These are phyloP conservation scores for Diachrysia chrysitis DNA, from an alignment of 2,888 invertebrate species.

Conservation along the genomic window DNA sequence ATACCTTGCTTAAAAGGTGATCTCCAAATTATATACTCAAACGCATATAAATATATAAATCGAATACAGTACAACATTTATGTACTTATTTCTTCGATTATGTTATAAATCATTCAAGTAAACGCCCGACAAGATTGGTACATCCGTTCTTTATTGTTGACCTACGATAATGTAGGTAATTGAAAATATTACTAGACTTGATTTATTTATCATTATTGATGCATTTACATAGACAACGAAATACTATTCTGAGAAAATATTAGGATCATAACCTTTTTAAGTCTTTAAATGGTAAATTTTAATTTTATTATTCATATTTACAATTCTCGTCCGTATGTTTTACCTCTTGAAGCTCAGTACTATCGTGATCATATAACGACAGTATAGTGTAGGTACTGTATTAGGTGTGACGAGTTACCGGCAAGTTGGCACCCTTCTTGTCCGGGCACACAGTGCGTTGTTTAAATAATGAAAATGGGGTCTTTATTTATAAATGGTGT, in stretches of 20 bases:
- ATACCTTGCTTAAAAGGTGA: too few relatives aligned
- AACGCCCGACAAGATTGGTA: background rate
- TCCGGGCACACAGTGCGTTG: constrained; percentile 9
- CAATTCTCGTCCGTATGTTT: background rate
- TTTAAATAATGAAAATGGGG: too few relatives aligned
- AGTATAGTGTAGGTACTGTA: background rate
- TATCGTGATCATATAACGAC: background rate
- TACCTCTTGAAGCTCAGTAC: background rate
- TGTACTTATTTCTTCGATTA: background rate
- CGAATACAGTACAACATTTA: background rate
- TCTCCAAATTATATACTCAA: too few relatives aligned
- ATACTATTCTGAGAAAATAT: background rate
- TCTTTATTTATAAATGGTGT: too few relatives aligned
- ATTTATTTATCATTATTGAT: background rate
- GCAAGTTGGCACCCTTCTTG: constrained; percentile 46
- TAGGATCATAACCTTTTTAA: too few relatives aligned
- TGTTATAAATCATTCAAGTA: background rate
- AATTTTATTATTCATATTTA: background rate
- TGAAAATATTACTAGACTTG: background rate
- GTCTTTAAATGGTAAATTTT: too few relatives aligned
- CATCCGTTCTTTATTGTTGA: constrained; percentile 2
- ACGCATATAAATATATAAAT: background rate
- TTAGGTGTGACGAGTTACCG: constrained; percentile 33
- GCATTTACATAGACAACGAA: background rate
- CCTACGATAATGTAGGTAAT: background rate